Evolutionary conservation across 2,888 invertebrate species (phyloP), one percentile per base, ranked within the genome.

Genomic region (Hirtodrosophila duncani): DNA sequence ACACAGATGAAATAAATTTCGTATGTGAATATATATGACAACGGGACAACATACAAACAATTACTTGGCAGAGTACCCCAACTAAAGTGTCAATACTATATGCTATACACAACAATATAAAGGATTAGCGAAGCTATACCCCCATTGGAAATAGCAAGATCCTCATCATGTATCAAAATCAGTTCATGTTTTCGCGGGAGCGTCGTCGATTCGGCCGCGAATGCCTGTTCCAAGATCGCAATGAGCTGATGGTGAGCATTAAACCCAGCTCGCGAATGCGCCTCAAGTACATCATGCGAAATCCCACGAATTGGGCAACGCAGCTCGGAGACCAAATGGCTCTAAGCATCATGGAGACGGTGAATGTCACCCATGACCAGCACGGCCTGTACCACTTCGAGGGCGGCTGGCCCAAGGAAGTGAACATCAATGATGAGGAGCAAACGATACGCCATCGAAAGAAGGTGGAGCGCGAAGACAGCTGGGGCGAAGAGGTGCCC

Each of bases 321-420:
- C 92, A 93, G 83, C 89, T 90, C 50, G 89, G 91, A 9, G 88
- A 88, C 1, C 75, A 83, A 45, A 82, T 82, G 70, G 85, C 83
- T 0, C 43, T 65, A 3, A 83, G 68, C 16, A 49, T 64, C 10
- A 69, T 80, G 45, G 75, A 82, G 41, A 87, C 87, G 1, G 86
- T 85, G 6, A 85, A 85, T 70, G 84, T 84, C 0, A 65, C 70
- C 1, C 68, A 49, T 4, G 65, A 50, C 0, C 63, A 75, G 3
- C 88, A 88, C 56, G 92, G 92, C 6, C 89, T 94, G 82, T 90
- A 90, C 67, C 95, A 95, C 83, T 88, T 88, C 8, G 95, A 95
- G 85, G 95, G 95, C 52, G 95, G 94, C 10, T 95, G 95, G 95
- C 94, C 95, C 1, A 91, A 91, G 74, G 95, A 95, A 63, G 88